Conservation (phyloP, 2,888 invertebrate species). For the Villa cingulata region DNA sequence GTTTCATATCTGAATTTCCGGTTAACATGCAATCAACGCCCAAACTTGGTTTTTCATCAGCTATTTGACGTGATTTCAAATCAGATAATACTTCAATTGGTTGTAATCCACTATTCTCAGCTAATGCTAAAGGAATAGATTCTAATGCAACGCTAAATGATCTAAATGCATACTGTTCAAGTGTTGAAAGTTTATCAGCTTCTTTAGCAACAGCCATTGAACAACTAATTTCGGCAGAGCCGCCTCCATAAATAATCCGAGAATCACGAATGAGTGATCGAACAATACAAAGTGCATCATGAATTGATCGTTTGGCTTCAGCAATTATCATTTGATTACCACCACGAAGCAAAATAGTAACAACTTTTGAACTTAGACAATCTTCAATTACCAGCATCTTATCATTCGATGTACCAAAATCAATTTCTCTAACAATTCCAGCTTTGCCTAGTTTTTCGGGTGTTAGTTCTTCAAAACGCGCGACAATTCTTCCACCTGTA, state of each 20-base stretch:
- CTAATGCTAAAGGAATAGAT: conserved; percentile 83
- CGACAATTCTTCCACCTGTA: conserved; percentile 96
- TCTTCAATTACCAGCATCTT: conserved; percentile 97
- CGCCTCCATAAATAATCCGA: conserved; percentile 92
- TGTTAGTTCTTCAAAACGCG: conserved; percentile 90
- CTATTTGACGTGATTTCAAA: conserved; percentile 76
- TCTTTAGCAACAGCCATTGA: conserved; percentile 78
- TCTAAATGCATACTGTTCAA: conserved; percentile 96
- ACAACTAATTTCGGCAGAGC: conserved; percentile 91
- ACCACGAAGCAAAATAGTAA: conserved; percentile 87
- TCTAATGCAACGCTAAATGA: conserved; percentile 94
- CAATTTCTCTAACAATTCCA: conserved; percentile 82
- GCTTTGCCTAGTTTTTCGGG: conserved; percentile 85
- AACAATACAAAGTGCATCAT: conserved; percentile 79
- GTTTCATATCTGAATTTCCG: conserved; percentile 80
- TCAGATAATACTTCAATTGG: conserved; percentile 87
- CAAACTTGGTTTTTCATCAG: conserved; percentile 69
- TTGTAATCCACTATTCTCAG: conserved; percentile 90
- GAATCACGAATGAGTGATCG: conserved; percentile 53
- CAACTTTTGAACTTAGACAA: conserved; percentile 92
- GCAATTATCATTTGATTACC: conserved; percentile 82
- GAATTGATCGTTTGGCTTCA: conserved; percentile 81
- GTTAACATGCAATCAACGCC: conserved; percentile 91
- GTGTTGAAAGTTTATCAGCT: conserved; percentile 73
- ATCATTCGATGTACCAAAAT: conserved; percentile 93